These are phyloP conservation scores for Montipora foliosa DNA, from an alignment of 64 coral and sea anemone species.

Conservation along the genomic window DNA sequence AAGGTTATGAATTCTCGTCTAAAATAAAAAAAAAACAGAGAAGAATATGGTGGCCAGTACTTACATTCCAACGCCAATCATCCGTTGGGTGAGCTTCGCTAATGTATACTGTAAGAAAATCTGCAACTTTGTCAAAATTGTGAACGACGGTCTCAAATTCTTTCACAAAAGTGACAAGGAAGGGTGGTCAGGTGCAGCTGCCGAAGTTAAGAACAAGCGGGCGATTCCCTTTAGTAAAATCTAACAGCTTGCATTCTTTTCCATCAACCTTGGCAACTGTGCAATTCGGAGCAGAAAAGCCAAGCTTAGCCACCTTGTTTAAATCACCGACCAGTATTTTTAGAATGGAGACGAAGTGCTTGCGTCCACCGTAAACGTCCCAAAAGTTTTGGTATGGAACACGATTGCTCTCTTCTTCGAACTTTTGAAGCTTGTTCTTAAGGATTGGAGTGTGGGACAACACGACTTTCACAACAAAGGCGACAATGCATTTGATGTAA, in stretches of 20 bases:
- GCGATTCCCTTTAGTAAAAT: conserved; percentile 9
- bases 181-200: conserved; percentile 67
- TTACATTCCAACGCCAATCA: conserved; percentile 57
- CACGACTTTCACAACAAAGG: no score
- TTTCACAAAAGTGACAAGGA: conserved; percentile 40
- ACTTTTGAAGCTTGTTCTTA: no score
- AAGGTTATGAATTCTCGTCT: no score
- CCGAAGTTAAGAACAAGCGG: conserved; percentile 71
- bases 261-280: no score
- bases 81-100: conserved; percentile 69
- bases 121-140: conserved; percentile 52
- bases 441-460: no score
- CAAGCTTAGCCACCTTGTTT: no score
- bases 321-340: no score
- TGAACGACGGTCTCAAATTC: conserved; percentile 54
- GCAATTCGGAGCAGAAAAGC: no score
- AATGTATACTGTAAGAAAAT: conserved; percentile 66
- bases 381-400: conserved; percentile 55
- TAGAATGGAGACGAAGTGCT: background rate
- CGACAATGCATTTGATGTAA: no score
- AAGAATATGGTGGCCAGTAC: background rate
- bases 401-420: no score
- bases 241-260: no score
- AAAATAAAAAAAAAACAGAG: no score
- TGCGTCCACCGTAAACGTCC: conserved; percentile 10